Conservation (phyloP, 2,113 vertebrate species). For the Halichoerus grypus region DNA sequence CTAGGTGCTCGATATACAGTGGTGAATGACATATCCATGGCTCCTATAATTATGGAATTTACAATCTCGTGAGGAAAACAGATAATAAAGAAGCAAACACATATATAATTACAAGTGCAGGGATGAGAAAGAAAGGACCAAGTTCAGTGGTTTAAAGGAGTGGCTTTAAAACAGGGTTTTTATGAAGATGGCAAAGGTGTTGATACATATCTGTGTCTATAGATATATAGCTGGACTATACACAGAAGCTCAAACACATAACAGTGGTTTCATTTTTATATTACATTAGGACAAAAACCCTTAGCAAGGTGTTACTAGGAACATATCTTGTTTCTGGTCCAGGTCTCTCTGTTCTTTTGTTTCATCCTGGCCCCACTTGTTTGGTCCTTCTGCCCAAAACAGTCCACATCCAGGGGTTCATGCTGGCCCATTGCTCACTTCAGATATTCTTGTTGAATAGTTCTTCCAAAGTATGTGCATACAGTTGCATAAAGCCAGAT, state of each 20-base stretch:
- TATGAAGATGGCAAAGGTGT: neutral
- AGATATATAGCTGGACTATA: neutral
- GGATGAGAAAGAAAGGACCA: neutral
- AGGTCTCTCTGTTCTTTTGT: neutral
- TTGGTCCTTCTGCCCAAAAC: neutral
- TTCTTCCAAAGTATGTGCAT: neutral
- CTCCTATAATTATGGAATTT: neutral
- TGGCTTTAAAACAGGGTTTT: slow-evolving; percentile 12
- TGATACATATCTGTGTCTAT: too few relatives aligned
- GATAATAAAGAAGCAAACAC: neutral
- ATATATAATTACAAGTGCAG: neutral
- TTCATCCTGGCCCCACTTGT: neutral
- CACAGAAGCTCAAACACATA: neutral
- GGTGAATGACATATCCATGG: neutral
- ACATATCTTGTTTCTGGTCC: neutral
- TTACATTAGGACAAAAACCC: neutral
- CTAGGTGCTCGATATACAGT: neutral
- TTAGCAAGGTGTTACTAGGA: neutral
- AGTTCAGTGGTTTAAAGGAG: neutral
- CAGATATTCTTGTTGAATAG: neutral
- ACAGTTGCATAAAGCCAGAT: neutral
- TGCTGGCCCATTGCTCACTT: neutral
- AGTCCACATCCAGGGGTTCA: neutral
- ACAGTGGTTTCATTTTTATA: neutral
- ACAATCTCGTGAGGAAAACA: neutral